phyloP scores from a whole-genome alignment of 2,113 vertebrate species.

The Cyphomyrus discorhynchus region DNA sequence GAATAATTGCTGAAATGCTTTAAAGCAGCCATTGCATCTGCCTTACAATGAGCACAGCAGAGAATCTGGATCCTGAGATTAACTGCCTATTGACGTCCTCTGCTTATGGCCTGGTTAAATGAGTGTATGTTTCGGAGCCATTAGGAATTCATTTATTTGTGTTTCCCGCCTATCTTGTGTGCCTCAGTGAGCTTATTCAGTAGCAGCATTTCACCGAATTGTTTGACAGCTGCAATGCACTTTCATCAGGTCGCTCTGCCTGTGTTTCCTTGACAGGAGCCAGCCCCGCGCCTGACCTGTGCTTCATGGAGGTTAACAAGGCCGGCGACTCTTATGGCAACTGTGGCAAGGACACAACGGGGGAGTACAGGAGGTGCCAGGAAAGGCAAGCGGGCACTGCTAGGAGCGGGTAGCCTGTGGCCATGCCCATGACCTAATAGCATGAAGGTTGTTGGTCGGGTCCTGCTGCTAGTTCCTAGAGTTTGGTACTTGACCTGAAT shows the following conservation, averaged over 20 bases:
- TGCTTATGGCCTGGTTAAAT: neutral
- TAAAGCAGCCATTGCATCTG: neutral
- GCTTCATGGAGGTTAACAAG: conserved; percentile 81
- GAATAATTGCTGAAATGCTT: neutral
- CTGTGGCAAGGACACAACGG: conserved; percentile 82
- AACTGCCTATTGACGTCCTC: neutral
- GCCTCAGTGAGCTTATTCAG: neutral
- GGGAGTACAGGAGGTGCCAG: conserved; percentile 76
- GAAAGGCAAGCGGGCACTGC: conserved; percentile 58
- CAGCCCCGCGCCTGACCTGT: conserved; percentile 72
- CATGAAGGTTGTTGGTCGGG: neutral
- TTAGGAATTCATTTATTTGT: neutral
- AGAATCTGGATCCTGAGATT: neutral
- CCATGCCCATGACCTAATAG: neutral
- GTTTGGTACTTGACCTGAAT: neutral
- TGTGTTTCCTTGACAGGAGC: conserved; percentile 60
- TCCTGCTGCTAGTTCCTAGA: neutral
- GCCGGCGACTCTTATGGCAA: conserved; percentile 89
- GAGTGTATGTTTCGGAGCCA: neutral
- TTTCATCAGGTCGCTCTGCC: neutral
- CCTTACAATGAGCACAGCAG: neutral
- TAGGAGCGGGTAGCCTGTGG: neutral
- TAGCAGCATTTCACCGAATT: neutral
- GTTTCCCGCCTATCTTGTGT: neutral
- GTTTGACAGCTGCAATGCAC: neutral